These are phyloP conservation scores for Dicyrtoma fusca DNA, from an alignment of 2,888 invertebrate genomes.

Conservation along the genomic window DNA sequence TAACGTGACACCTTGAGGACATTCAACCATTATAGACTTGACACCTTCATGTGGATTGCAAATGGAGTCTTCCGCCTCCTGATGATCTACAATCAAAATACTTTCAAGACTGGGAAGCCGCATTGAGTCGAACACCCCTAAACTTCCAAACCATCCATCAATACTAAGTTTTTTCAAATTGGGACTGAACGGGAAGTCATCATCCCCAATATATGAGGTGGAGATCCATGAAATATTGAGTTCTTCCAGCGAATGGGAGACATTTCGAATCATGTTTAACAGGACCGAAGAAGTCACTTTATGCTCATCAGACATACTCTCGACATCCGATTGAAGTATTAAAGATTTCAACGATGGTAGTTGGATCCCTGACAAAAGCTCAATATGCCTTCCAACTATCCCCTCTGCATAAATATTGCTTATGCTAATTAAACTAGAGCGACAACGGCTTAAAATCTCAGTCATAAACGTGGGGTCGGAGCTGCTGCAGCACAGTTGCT, in stretches of 20 bases:
- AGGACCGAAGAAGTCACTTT: conserved; percentile 3
- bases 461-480: conserved; percentile 1
- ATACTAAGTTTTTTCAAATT: conserved; percentile 6
- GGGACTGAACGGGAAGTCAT: conserved; percentile 19
- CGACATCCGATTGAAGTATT: conserved; percentile 15
- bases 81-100: conserved; percentile 11
- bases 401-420: conserved; percentile 25
- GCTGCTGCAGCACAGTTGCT: conserved; percentile 7
- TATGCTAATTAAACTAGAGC: not conserved
- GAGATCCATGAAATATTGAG: conserved; percentile 28
- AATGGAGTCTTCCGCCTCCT: conserved; percentile 22
- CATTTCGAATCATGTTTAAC: conserved; percentile 7
- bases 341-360: conserved; percentile 13
- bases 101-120: conserved; percentile 5
- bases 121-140: conserved; percentile 17
- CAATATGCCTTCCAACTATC: not conserved
- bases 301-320: not conserved
- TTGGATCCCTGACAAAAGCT: not conserved
- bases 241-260: conserved; percentile 3
- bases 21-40: conserved; percentile 5
- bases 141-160: conserved; percentile 29
- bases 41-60: conserved; percentile 29
- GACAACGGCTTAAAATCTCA: not conserved
- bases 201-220: not conserved
- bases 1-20: not conserved